Conservation (phyloP, 2,113 vertebrate species). For the Chrysemys picta region DNA sequence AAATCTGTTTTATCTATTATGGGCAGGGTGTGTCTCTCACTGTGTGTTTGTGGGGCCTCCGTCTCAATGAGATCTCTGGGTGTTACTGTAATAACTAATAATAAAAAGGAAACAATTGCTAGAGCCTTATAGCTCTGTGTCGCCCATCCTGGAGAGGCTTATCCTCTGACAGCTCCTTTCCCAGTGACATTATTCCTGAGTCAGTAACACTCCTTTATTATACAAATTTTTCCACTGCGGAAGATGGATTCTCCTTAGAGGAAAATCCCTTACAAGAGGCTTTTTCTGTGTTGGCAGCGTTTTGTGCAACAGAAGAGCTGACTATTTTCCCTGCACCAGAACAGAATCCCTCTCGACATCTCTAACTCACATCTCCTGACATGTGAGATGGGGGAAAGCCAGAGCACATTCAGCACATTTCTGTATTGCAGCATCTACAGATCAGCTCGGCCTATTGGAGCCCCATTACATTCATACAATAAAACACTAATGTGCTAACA, state of each 20-base stretch:
- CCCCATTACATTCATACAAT: not conserved
- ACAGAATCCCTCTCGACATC: not conserved
- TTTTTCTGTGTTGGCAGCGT: not conserved
- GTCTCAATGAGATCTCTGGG: not conserved
- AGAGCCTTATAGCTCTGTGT: not conserved
- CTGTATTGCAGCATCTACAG: no score
- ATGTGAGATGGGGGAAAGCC: no score
- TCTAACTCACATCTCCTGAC: no score
- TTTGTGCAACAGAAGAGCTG: not conserved
- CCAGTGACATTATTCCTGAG: not conserved
- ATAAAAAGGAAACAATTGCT: not conserved
- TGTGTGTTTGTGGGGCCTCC: not conserved
- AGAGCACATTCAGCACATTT: no score
- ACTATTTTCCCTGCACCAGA: not conserved
- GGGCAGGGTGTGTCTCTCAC: not conserved
- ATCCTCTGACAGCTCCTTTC: not conserved
- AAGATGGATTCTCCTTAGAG: not conserved
- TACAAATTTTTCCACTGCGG: not conserved
- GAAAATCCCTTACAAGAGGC: not conserved
- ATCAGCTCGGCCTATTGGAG: not conserved
- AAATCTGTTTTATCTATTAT: not conserved
- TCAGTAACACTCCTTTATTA: not conserved
- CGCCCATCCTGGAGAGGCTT: not conserved
- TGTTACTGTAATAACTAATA: not conserved
- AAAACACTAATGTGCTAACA: not conserved